These are phyloP conservation scores for Arge pagana DNA, from an alignment of 2,888 invertebrate genomes.

Conservation along the genomic window DNA sequence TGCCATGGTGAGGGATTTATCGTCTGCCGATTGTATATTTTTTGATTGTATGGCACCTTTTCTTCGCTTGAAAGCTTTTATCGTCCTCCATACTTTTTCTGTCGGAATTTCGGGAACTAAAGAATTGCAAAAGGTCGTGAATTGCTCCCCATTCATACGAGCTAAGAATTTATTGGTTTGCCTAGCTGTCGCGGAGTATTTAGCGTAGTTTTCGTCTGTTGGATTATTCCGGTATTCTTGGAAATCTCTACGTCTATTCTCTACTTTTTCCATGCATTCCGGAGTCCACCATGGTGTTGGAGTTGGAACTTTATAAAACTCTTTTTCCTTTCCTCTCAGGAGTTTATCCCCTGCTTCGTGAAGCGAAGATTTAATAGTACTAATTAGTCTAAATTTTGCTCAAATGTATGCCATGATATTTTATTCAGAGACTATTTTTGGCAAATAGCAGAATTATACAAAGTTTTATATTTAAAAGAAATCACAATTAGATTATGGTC, in stretches of 20 bases:
- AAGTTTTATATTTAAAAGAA: too few species aligned
- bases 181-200: background rate
- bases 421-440: background rate
- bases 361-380: background rate
- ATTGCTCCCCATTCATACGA: background rate
- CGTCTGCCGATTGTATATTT: background rate
- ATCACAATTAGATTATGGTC: constrained; percentile 1
- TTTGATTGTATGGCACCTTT: background rate
- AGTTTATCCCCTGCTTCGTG: background rate
- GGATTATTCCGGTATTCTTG: background rate
- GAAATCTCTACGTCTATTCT: background rate
- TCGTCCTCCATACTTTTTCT: background rate
- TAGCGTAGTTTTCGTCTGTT: background rate
- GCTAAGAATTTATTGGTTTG: background rate
- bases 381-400: background rate
- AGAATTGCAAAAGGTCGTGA: background rate
- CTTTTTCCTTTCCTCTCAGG: background rate
- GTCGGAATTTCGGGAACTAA: background rate
- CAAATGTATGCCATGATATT: background rate
- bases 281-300: background rate
- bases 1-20: background rate
- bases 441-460: too few species aligned
- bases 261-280: background rate
- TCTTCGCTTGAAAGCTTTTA: background rate
- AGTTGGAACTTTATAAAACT: too few species aligned